phyloP scores from a whole-genome alignment of 2,113 vertebrate genomes.

The Nestor notabilis region DNA sequence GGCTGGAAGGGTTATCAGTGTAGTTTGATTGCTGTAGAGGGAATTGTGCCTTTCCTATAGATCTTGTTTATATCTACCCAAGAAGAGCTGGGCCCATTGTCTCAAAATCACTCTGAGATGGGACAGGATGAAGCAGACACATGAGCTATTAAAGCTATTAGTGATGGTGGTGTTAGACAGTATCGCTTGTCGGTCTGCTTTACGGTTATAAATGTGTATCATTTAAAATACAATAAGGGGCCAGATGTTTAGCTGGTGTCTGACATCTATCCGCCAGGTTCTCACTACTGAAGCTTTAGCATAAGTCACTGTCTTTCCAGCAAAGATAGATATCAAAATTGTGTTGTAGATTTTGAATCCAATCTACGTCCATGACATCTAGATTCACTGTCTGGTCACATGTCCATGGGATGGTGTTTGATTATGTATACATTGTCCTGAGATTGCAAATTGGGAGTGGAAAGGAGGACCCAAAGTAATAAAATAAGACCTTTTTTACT shows the following conservation, averaged over 20 bases:
- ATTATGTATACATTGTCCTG: neutral
- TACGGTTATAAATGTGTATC: slow-evolving; percentile 65
- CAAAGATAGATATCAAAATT: neutral
- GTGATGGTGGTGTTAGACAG: slow-evolving; percentile 49
- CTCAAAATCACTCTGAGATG: slow-evolving; percentile 42
- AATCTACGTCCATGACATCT: neutral
- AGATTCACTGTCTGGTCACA: neutral
- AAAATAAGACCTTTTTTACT: neutral
- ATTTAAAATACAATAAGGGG: slow-evolving; percentile 55
- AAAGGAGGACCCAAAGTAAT: neutral
- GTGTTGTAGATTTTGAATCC: neutral
- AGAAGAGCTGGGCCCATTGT: slow-evolving; percentile 25
- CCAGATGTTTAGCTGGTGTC: slow-evolving; percentile 40
- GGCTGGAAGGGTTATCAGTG: neutral
- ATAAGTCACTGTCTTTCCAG: slow-evolving; percentile 27
- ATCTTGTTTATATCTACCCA: slow-evolving; percentile 29
- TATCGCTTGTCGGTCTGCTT: slow-evolving; percentile 47
- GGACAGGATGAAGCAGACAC: slow-evolving; percentile 13
- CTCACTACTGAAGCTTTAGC: neutral
- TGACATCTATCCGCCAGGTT: slow-evolving; percentile 17
- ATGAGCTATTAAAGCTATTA: slow-evolving; percentile 60
- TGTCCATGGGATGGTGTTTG: neutral
- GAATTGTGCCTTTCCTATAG: neutral
- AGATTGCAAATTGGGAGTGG: neutral
- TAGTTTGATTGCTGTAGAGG: neutral